These are phyloP conservation scores for Zosterops lateralis DNA, from an alignment of 2,113 vertebrate species.

Conservation along the genomic window DNA sequence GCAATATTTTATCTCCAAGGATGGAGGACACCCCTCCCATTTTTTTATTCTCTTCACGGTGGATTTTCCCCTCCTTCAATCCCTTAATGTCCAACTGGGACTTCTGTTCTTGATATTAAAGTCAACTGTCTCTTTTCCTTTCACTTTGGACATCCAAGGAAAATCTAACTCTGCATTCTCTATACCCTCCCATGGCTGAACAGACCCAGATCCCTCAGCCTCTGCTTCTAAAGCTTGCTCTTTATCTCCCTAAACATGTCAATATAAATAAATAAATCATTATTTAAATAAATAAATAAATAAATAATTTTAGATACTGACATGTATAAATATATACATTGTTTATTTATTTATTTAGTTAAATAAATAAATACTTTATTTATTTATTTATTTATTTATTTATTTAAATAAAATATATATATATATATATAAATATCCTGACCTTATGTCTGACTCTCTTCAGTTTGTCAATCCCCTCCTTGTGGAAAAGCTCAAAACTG, in stretches of 20 bases:
- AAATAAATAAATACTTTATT: too few relatives aligned
- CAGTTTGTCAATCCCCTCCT: not conserved
- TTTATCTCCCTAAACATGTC: not conserved
- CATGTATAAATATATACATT: too few relatives aligned
- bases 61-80: rapidly evolving
- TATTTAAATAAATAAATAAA: too few relatives aligned
- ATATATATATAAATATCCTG: not conserved
- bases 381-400: too few relatives aligned
- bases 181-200: not conserved
- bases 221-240: not conserved
- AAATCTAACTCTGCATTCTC: not conserved
- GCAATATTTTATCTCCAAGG: not conserved
- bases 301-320: too few relatives aligned
- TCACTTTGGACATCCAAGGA: not conserved
- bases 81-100: not conserved
- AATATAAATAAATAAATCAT: not conserved
- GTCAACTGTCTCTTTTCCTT: not conserved
- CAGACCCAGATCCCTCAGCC: not conserved
- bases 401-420: not conserved
- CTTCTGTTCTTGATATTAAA: not conserved
- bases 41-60: not conserved
- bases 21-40: not conserved
- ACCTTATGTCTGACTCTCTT: not conserved
- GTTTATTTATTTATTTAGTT: too few relatives aligned
- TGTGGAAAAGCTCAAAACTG: not conserved